Percentiles rank a stretch among this genome's conserved stretches.
These are phyloP conservation scores for Agriopis marginaria DNA, from an alignment of 2,888 invertebrate genomes.

Conservation along the genomic window DNA sequence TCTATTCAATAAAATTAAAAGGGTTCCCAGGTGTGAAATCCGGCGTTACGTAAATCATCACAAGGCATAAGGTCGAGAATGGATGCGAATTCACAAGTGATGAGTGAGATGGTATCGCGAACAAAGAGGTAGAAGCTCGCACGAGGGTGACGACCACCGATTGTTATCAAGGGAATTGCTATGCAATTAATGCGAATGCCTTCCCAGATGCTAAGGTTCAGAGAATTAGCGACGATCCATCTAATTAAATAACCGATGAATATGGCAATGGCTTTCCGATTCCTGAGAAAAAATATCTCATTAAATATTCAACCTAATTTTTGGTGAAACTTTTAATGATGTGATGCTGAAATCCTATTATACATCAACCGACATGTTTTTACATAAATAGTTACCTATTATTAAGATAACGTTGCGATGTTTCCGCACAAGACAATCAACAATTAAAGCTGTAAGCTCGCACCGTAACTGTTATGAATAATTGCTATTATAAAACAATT, in stretches of 20 bases:
- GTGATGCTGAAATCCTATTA: not conserved
- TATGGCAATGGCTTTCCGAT: constrained; percentile 30
- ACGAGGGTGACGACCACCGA: constrained; percentile 73
- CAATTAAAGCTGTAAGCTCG: constrained; percentile 63
- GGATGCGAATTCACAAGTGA: constrained; percentile 36
- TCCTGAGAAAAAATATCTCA: not conserved
- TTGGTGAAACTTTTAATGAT: not conserved
- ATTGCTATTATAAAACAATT: constrained; percentile 64
- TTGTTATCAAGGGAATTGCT: constrained; percentile 71
- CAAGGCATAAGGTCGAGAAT: constrained; percentile 54
- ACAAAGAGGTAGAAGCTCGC: constrained; percentile 67
- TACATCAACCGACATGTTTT: constrained; percentile 4
- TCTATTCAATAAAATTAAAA: constrained; percentile 42
- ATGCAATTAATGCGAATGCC: constrained; percentile 71
- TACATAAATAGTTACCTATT: constrained; percentile 14
- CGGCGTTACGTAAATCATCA: constrained; percentile 43
- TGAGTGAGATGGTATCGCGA: constrained; percentile 54
- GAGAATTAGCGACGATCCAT: constrained; percentile 31
- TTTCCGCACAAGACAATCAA: constrained; percentile 68
- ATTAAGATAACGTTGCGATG: constrained; percentile 50
- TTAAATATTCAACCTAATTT: not conserved
- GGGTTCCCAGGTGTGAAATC: constrained; percentile 38
- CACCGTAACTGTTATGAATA: constrained; percentile 63
- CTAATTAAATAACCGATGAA: constrained; percentile 31
- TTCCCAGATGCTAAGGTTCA: constrained; percentile 58